Conservation (phyloP, 2,888 invertebrate genomes). For the Aphidius colemani region DNA sequence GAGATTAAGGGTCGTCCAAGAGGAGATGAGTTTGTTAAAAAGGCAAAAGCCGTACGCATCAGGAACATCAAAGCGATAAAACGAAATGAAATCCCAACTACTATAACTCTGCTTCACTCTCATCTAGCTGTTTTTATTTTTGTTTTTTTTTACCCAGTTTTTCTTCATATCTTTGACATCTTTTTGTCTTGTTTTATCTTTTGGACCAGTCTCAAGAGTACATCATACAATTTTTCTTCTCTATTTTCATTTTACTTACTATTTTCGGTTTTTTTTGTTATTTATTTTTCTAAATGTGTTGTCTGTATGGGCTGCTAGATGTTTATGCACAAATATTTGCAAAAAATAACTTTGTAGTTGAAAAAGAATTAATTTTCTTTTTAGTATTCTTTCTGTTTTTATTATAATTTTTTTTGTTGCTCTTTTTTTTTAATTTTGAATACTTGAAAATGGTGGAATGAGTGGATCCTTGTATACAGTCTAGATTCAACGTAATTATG, state of each 20-base stretch:
- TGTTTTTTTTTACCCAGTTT: conserved; percentile 16
- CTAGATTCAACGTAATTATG: conserved; percentile 35
- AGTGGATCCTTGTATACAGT: no score
- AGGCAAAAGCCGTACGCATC: conserved; percentile 61
- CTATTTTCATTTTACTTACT: conserved; percentile 1
- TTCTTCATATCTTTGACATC: conserved; percentile 3
- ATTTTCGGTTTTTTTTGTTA: background rate
- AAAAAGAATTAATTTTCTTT: conserved; percentile 7
- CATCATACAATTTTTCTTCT: conserved; percentile 15
- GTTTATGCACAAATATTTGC: no score
- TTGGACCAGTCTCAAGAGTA: conserved; percentile 19
- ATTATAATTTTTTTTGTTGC: background rate
- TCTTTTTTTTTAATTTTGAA: no score
- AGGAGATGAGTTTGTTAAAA: conserved; percentile 62
- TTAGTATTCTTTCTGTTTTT: background rate
- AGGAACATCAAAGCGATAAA: conserved; percentile 61
- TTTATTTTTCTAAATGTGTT: background rate
- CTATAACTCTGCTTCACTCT: conserved; percentile 26
- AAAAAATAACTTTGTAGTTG: background rate
- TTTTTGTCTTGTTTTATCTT: background rate
- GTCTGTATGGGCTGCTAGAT: background rate
- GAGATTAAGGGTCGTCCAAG: conserved; percentile 58
- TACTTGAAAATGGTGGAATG: no score
- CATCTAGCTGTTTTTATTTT: conserved; percentile 32
- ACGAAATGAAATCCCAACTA: conserved; percentile 59